phyloP scores from a whole-genome alignment of 2,113 vertebrate genomes.

The Sinocyclocheilus rhinocerous region DNA sequence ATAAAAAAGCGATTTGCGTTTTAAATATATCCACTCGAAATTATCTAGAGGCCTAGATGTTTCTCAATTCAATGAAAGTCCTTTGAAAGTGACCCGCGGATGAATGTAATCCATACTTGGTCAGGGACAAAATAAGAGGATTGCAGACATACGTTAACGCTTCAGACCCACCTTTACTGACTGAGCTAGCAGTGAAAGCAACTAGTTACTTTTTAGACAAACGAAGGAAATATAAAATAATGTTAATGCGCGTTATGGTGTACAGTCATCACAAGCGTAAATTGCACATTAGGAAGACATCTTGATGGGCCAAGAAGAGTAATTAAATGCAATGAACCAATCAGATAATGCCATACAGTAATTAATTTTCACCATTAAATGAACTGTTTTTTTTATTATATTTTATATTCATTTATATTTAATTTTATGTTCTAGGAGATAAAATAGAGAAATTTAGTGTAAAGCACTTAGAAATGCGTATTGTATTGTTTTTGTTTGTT shows the following conservation, averaged over 20 bases:
- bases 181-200: background rate
- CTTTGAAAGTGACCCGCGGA: slow-evolving; percentile 74
- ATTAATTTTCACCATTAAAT: background rate
- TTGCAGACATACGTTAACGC: slow-evolving; percentile 68
- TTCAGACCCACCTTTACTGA: slow-evolving; percentile 53
- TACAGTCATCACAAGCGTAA: background rate
- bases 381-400: background rate
- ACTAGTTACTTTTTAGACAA: slow-evolving; percentile 3
- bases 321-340: background rate
- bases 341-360: background rate
- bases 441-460: background rate
- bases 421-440: background rate
- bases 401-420: background rate
- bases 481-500: no score
- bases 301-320: background rate
- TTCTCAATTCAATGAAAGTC: slow-evolving; percentile 68
- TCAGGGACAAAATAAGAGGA: slow-evolving; percentile 78
- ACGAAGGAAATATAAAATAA: background rate
- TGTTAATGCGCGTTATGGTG: background rate
- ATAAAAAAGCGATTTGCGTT: background rate
- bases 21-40: slow-evolving; percentile 23
- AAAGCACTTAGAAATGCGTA: background rate
- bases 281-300: background rate
- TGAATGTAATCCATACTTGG: slow-evolving; percentile 77
- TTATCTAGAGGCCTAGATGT: slow-evolving; percentile 49